phyloP scores from a whole-genome alignment of 2,113 vertebrate genomes.

The Zosterops pallidus region DNA sequence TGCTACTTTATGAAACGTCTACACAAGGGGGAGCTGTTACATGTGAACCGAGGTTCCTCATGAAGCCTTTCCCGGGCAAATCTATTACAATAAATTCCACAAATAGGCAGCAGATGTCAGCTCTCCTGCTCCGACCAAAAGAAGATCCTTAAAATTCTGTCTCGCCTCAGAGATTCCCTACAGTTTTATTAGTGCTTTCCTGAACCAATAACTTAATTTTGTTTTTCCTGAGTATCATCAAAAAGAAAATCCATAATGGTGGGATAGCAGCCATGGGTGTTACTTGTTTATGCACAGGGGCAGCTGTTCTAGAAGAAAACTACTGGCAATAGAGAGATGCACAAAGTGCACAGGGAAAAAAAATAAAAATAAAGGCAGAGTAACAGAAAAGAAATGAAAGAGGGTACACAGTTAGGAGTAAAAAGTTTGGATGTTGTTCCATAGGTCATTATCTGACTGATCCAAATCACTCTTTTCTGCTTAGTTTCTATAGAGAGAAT shows the following conservation, averaged over 20 bases:
- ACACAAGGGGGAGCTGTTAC: conserved; percentile 15
- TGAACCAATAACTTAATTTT: conserved; percentile 9
- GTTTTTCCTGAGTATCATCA: conserved; percentile 15
- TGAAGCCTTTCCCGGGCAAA: neutral
- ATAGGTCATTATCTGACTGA: neutral
- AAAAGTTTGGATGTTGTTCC: neutral
- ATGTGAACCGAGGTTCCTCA: neutral
- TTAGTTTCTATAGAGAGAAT: neutral
- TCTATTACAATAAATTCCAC: neutral
- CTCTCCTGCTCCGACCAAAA: conserved; percentile 4
- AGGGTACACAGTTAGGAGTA: neutral
- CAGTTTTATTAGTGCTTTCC: conserved; percentile 8
- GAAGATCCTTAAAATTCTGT: conserved; percentile 3
- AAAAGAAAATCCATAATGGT: conserved; percentile 9
- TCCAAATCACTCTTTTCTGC: neutral
- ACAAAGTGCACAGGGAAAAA: neutral
- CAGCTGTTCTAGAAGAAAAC: neutral
- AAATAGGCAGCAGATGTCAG: conserved; percentile 50
- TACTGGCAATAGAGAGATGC: neutral
- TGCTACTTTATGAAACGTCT: neutral
- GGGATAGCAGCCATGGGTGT: neutral
- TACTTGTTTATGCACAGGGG: conserved; percentile 11
- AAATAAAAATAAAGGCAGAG: neutral
- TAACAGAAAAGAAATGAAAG: neutral
- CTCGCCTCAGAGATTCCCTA: neutral